Percentiles rank a stretch among this genome's conserved stretches.
Evolutionary conservation across 1,140 invertebrate genomes (phyloP).

Genomic region (Drosophila sucinea): DNA sequence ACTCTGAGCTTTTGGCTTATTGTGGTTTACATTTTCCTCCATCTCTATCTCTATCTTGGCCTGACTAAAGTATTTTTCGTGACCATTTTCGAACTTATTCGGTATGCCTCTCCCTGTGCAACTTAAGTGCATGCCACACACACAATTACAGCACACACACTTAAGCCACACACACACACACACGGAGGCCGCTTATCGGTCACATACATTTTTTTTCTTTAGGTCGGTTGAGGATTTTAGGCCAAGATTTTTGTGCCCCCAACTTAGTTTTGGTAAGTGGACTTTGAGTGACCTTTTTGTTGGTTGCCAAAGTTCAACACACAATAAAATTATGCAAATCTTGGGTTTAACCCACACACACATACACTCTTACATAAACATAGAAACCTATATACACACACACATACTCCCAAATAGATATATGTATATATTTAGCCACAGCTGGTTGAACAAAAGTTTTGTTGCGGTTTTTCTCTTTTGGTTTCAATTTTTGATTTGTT

Average conservation of each 20-base stretch:
- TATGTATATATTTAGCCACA: conserved; percentile 27
- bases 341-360: conserved; percentile 51
- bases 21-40: conserved; percentile 58
- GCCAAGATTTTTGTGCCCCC: conserved; percentile 62
- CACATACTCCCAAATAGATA: not conserved
- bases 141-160: conserved; percentile 2
- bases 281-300: conserved; percentile 79
- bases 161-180: not conserved
- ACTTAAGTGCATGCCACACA: conserved; percentile 75
- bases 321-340: conserved; percentile 81
- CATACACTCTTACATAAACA: not conserved
- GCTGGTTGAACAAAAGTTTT: conserved; percentile 39
- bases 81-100: conserved; percentile 71
- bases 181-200: conserved; percentile 61
- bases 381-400: conserved; percentile 1
- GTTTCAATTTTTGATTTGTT: conserved; percentile 56
- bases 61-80: conserved; percentile 40
- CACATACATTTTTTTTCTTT: conserved; percentile 63
- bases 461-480: conserved; percentile 29
- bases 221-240: conserved; percentile 66
- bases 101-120: conserved; percentile 47
- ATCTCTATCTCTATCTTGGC: not conserved
- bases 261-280: conserved; percentile 73
- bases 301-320: conserved; percentile 61
- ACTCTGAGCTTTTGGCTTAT: conserved; percentile 57